Base-by-base conservation (phyloP, 2,113 vertebrate species). In the Zingel zingel region DNA sequence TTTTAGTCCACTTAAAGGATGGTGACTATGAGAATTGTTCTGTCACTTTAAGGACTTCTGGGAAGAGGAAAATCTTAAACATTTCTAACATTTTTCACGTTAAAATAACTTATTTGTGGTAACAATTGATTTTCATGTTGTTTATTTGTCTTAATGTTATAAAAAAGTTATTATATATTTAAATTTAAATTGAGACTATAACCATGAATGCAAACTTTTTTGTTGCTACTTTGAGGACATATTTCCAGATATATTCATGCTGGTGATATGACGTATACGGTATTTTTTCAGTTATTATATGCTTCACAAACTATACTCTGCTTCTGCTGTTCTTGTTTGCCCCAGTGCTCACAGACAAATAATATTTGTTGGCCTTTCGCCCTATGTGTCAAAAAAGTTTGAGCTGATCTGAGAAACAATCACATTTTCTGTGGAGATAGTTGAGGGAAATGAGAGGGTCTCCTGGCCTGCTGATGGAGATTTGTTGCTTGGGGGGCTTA, bases 401-500 rank as follows among this genome's bases (percentile, higher is more conserved):
- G 65, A 88, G 77, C 21, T 74, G 82, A 71, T 84, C 74, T 63
- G 25, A 75, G 65, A 80, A 89, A 86, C 76, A 87, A 89, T 88
- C 48, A 63, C 81, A 85, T 89, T 87, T 83, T 69, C 30, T 39
- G 70, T 86, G 56, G 50, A 87, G 80, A 89, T 89, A 92, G 88
- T 87, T 88, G 74, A 82, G 69, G 64, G 70, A 82, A 87, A 88
- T 88, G 66, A 89, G 80, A 77, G 62, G 56, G 74, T 74, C 69
- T 83, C 74, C 21, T 73, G 48, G 74, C 63, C 63, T 76, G 67
- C 39, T 86, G 90, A 93, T 88, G 87, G 90, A 90, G 86, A 88
- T 87, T 82, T 77, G 66, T 86, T 86, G 89, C 90, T 93, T 2
- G 62, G 78, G 50, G 91, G 91, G 82, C 87, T 92, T 89, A 86